Conservation (phyloP, 2,797 vertebrate species). For the Cynodonichthys magdalenae region DNA sequence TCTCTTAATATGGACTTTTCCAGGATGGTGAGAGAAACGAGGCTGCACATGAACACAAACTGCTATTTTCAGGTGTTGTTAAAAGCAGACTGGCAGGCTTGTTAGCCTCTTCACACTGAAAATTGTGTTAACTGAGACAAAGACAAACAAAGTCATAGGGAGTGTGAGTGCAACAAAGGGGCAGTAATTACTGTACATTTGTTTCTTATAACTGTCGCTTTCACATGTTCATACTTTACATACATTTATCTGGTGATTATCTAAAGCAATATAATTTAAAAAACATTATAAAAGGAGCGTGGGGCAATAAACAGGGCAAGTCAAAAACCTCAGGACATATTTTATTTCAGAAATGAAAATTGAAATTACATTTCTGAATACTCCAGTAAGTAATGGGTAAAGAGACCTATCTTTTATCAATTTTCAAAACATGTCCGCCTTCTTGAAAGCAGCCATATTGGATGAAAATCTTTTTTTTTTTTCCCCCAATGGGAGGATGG, state of each 20-base stretch:
- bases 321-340: no score
- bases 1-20: slow-evolving; percentile 44
- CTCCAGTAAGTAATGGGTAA: no score
- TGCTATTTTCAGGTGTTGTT: slow-evolving; percentile 58
- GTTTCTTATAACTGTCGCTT: slow-evolving; percentile 24
- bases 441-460: no score
- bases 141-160: slow-evolving; percentile 19
- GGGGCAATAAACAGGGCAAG: neutral
- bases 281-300: neutral
- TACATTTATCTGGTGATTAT: neutral
- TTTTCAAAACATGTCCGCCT: no score
- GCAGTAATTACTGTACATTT: slow-evolving; percentile 24
- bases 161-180: slow-evolving; percentile 33
- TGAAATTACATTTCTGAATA: no score
- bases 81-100: slow-evolving; percentile 39
- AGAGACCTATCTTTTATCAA: no score
- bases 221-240: slow-evolving; percentile 4
- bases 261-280: neutral
- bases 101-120: slow-evolving; percentile 56
- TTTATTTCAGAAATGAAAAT: no score
- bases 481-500: no score
- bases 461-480: no score
- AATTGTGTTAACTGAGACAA: slow-evolving; percentile 44
- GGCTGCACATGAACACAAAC: slow-evolving; percentile 40
- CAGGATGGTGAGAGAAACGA: slow-evolving; percentile 43